A percentile compares a stretch with the other conserved stretches of the same genome.
phyloP scores from a whole-genome alignment of 1,140 invertebrate species.

The Drosophila serrata region DNA sequence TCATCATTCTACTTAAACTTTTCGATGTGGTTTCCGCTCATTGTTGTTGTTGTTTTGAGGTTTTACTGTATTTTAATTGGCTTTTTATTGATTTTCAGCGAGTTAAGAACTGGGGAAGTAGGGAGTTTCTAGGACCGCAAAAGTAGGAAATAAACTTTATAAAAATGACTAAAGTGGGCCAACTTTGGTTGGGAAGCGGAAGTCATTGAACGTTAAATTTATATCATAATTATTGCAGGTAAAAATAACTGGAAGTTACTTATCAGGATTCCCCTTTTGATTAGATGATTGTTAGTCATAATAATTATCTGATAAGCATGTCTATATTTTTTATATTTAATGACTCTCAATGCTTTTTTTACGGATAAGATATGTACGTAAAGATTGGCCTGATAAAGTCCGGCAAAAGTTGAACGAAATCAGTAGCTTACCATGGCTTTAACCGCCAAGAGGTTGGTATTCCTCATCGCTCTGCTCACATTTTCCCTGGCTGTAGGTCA shows the following conservation, averaged over 20 bases:
- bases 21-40: conserved; percentile 34
- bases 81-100: conserved; percentile 54
- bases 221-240: conserved; percentile 41
- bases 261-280: conserved; percentile 33
- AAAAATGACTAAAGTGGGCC: conserved; percentile 2
- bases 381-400: not conserved
- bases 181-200: conserved; percentile 19
- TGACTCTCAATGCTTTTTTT: not conserved
- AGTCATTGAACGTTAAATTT: conserved; percentile 57
- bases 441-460: not conserved
- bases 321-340: conserved; percentile 1
- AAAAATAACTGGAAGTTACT: conserved; percentile 5
- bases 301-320: not conserved
- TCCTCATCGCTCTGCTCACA: not conserved
- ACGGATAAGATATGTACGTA: conserved; percentile 21
- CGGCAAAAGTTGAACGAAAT: not conserved
- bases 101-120: conserved; percentile 8
- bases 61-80: conserved; percentile 69
- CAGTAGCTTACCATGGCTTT: conserved; percentile 9
- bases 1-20: conserved; percentile 61
- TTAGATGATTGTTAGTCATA: conserved; percentile 13
- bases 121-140: conserved; percentile 16
- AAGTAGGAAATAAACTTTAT: conserved; percentile 14
- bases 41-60: conserved; percentile 20
- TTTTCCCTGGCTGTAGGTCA: not conserved